These are phyloP conservation scores for Tragelaphus strepsiceros DNA, from an alignment of 2,113 vertebrate genomes.

Conservation along the genomic window DNA sequence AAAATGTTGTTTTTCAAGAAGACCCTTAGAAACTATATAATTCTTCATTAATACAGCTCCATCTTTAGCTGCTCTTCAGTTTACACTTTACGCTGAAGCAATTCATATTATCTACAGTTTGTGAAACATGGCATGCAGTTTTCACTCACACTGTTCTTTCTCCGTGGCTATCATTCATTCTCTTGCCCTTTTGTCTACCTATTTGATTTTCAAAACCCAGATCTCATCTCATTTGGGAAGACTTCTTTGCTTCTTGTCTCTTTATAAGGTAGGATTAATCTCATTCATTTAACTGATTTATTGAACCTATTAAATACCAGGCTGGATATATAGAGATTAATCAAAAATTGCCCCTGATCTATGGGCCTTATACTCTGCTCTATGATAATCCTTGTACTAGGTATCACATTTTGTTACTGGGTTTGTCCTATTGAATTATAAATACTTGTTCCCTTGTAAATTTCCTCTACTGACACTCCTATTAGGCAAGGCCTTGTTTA, in stretches of 20 bases:
- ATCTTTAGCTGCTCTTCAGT: neutral
- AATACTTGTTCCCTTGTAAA: neutral
- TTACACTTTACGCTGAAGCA: neutral
- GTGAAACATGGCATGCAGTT: neutral
- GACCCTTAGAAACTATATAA: neutral
- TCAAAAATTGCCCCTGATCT: neutral
- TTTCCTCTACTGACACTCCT: neutral
- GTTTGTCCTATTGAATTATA: neutral
- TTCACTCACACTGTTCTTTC: neutral
- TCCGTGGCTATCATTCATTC: neutral
- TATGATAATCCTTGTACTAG: neutral
- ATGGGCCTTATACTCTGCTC: neutral
- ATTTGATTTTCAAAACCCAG: neutral
- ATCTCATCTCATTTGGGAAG: neutral
- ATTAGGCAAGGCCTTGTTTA: neutral
- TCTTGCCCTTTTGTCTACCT: neutral
- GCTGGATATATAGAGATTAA: neutral
- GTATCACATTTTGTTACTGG: neutral
- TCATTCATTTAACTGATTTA: conserved; percentile 9
- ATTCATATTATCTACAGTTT: neutral
- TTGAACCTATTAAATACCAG: neutral
- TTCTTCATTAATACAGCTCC: neutral
- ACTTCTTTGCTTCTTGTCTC: neutral
- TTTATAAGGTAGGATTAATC: conserved; percentile 2
- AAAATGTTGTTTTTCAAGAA: neutral